Base-by-base conservation (phyloP, 2,888 invertebrate genomes). In the Lasioglossum calceatum region DNA sequence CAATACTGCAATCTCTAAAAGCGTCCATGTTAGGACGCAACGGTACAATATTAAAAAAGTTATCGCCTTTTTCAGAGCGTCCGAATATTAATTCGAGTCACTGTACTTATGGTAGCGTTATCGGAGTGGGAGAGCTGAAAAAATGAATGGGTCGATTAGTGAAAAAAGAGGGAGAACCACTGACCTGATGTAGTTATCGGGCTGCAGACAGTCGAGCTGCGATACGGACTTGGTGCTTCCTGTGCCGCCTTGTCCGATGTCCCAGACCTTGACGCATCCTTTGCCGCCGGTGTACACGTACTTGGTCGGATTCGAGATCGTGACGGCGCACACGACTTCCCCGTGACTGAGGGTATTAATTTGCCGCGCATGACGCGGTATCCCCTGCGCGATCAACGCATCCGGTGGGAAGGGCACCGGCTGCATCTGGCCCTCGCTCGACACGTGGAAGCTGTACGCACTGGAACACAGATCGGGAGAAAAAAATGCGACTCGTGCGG, bases 251-350 rank as follows among this genome's bases (percentile, higher is more conserved):
- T 98, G 98, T 95, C 98, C 98, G 95, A 99, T 98, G 96, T 99
- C 99, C 99, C 99, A 99, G 85, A 99, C 98, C 96, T 99, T 99
- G 91, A 99, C 99, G 96, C 99, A 98, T 81, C 98, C 98, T 96
- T 99, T 99, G 88, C 99, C 99, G 39, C 99, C 99, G 0, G 99
- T 99, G 96, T 99, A 99, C n/a, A 99, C 98, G 95, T 98, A 98
- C 91, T 98, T 97, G 86, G 98, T 97, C 82, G 98, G 97, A 98
- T 98, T 98, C 87, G 98, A 98, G 93, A 99, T 99, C 85, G 99
- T 99, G 76, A 99, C 99, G 64, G 99, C 99, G 96, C 99, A 99
- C 44, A 99, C 99, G 81, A 99, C 99, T 95, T 99, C 99, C 50
- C 99, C 99, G 95, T 99, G 99, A 70, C 23, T 89, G 97, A 99